phyloP scores from a whole-genome alignment of 1,140 invertebrate species.

The Pollicipes pollicipes region DNA sequence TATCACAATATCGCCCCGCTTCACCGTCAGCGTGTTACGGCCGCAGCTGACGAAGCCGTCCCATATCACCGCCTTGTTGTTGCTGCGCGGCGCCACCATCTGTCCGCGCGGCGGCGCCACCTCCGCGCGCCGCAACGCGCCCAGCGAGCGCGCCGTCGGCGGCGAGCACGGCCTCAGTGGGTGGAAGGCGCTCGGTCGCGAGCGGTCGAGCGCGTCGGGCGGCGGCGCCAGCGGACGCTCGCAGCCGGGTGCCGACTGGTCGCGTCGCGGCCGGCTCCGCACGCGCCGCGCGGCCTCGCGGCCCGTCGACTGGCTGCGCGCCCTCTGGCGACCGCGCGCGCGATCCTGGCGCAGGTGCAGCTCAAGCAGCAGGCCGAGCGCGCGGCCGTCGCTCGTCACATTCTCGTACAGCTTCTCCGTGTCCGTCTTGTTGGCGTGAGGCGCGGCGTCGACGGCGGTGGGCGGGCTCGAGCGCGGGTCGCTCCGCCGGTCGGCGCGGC shows the following conservation, averaged over 20 bases:
- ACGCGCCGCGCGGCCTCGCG: too few relatives aligned
- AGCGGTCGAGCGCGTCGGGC: not conserved
- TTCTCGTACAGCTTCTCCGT: conserved; percentile 39
- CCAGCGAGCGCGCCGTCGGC: too few relatives aligned
- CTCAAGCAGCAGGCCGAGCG: conserved; percentile 6
- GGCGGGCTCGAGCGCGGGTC: too few relatives aligned
- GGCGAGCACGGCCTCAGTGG: not conserved
- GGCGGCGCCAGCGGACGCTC: too few relatives aligned
- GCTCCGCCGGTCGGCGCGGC: too few relatives aligned
- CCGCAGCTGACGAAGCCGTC: conserved; percentile 39
- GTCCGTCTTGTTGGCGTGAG: conserved; percentile 34
- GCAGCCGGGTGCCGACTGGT: too few relatives aligned
- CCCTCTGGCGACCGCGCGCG: too few relatives aligned
- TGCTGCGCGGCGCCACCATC: not conserved
- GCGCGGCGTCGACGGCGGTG: not conserved
- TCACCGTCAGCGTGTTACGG: conserved; percentile 39
- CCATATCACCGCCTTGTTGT: conserved; percentile 30
- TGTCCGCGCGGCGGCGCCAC: not conserved
- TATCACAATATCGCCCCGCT: conserved; percentile 51
- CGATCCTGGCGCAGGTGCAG: not conserved
- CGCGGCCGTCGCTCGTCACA: conserved; percentile 18
- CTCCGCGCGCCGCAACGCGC: not conserved
- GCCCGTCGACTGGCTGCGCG: too few relatives aligned
- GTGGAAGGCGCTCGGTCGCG: not conserved
- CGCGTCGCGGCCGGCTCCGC: too few relatives aligned